Evolutionary conservation across 2,113 vertebrate species (phyloP).

Genomic region (Silurus asotus): DNA sequence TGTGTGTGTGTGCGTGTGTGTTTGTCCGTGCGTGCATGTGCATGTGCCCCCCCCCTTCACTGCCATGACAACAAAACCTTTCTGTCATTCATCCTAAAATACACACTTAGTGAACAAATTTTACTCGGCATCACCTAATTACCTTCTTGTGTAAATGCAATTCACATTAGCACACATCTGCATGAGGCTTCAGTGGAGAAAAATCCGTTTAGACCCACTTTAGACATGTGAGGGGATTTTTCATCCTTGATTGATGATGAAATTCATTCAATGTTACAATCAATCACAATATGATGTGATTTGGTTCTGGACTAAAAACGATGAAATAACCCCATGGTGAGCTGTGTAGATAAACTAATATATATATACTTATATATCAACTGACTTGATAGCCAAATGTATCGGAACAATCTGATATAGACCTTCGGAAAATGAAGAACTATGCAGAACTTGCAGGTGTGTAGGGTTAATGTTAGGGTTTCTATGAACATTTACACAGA

Average conservation of each 20-base stretch:
- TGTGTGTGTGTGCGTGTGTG: background rate
- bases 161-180: background rate
- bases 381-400: background rate
- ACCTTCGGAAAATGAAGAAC: background rate
- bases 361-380: background rate
- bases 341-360: background rate
- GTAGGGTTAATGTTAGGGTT: too few species aligned
- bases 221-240: background rate
- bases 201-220: background rate
- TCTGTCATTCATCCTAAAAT: slow-evolving; percentile 27
- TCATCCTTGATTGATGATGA: background rate
- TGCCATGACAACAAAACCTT: slow-evolving; percentile 53
- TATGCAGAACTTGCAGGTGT: background rate
- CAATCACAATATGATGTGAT: background rate
- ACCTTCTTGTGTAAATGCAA: slow-evolving; percentile 11
- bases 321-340: background rate
- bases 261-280: background rate
- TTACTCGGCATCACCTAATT: background rate
- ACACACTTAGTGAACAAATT: slow-evolving; percentile 20
- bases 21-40: slow-evolving; percentile 22
- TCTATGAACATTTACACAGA: background rate
- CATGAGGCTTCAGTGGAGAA: background rate
- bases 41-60: slow-evolving; percentile 15
- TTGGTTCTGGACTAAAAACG: background rate
- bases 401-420: background rate